Base-by-base conservation (phyloP, 2,888 invertebrate genomes). In the Cantharis lateralis region DNA sequence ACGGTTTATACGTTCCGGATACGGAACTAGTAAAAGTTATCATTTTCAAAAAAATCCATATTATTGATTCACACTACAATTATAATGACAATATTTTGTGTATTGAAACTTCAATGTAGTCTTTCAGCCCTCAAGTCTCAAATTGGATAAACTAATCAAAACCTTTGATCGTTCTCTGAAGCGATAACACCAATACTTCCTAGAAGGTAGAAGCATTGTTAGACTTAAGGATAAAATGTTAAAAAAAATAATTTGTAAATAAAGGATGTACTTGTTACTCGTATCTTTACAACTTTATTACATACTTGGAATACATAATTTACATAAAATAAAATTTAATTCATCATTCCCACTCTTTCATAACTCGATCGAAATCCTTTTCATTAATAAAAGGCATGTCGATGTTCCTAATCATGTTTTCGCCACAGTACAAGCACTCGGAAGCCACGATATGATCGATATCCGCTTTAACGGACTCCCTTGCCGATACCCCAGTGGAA, bases 351-450 rank as follows among this genome's bases (percentile, higher is more conserved):
- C 97, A 97, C 85, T 96, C 96, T 85, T 93, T 94, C 89, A 94
- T 92, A 11, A 96, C 93, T 79, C 91, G 89, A 76, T 96, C 95
- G 91, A 95, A 96, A 80, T 95, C 95, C 74, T 93, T 93, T 77
- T 94, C 94, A 13, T 93, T 91, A 64, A 97, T 94, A 86, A 98
- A 98, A 1, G 97, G 96, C 83, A 94, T 93, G 87, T 97, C 97
- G 75, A 98, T 95, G 64, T 95, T 93, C 81, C 94, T 93, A 84
- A 98, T 97, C 94, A 98, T 96, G 83, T 93, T 91, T 81, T 97
- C 95, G 3, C 98, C 98, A 86, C 98, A 98, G 89, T 94, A 97
- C 5, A 97, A 90, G 87, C 98, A 98, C 88, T 98, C 98, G 0
- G 93, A 92, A 0, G 98, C 98, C 1, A 98, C 91, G 2, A 98